phyloP scores from a whole-genome alignment of 2,797 vertebrate genomes.

The Cyprinella venusta region DNA sequence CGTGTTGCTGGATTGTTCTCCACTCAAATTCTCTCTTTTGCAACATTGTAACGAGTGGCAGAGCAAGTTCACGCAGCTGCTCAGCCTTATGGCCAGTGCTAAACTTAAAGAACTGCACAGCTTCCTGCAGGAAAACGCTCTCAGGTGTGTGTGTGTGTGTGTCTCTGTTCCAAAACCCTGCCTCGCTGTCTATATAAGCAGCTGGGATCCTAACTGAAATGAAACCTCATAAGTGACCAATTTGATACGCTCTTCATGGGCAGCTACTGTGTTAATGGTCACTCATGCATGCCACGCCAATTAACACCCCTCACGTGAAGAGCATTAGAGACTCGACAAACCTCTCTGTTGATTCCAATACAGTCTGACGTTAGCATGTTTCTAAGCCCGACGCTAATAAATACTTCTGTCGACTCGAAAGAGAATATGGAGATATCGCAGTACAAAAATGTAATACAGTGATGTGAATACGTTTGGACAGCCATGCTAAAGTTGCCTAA shows the following conservation, averaged over 20 bases:
- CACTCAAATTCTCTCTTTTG: conserved; percentile 84
- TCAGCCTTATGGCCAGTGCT: conserved; percentile 79
- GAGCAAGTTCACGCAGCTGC: conserved; percentile 85
- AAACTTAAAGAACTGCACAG: conserved; percentile 78
- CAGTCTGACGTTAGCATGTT: conserved; percentile 22
- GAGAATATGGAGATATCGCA: background rate
- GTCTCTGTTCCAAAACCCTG: background rate
- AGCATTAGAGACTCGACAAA: conserved; percentile 28
- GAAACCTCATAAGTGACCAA: conserved; percentile 30
- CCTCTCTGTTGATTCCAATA: conserved; percentile 11
- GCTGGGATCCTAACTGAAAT: conserved; percentile 24
- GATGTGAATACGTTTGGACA: too few relatives aligned
- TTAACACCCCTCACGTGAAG: conserved; percentile 32
- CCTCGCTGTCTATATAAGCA: conserved; percentile 18
- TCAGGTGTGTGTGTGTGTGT: conserved; percentile 70
- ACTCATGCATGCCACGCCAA: conserved; percentile 32
- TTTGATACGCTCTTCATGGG: conserved; percentile 24
- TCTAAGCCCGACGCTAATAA: conserved; percentile 10
- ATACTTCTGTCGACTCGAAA: background rate
- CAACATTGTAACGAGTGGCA: conserved; percentile 91
- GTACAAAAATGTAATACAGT: too few relatives aligned
- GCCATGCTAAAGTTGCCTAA: too few relatives aligned
- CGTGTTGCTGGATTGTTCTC: conserved; percentile 85
- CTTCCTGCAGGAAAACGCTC: conserved; percentile 76
- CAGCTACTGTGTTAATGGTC: conserved; percentile 29